phyloP scores from a whole-genome alignment of 2,888 invertebrate species.

The Brachypalpus laphriformis region DNA sequence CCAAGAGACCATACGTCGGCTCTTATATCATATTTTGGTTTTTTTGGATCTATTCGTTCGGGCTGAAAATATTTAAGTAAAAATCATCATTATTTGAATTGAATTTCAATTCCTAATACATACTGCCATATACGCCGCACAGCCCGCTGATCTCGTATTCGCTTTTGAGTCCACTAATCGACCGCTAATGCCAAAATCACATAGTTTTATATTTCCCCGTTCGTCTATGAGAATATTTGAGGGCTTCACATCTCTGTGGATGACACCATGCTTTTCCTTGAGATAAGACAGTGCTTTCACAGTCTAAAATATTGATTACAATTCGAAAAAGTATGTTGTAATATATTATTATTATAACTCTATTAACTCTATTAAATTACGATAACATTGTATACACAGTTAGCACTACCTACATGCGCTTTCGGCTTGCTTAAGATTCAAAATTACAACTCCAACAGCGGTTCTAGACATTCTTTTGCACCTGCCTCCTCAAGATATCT shows the following conservation, averaged over 20 bases:
- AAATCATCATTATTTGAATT: not conserved
- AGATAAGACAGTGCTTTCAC: constrained; percentile 98
- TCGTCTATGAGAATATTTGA: constrained; percentile 98
- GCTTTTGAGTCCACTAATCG: constrained; percentile 99
- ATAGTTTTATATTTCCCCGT: constrained; percentile 97
- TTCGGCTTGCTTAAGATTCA: no score
- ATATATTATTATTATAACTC: no score
- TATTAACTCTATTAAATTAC: no score
- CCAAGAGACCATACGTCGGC: constrained; percentile 99
- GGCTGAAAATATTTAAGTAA: constrained; percentile 86
- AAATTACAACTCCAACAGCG: no score
- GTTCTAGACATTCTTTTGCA: no score
- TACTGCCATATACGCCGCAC: constrained; percentile 99
- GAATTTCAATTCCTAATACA: constrained; percentile 80
- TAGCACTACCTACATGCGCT: no score
- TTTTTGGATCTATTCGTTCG: constrained; percentile 96
- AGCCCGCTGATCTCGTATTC: constrained; percentile 97
- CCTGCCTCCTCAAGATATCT: no score
- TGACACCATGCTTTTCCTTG: constrained; percentile 98
- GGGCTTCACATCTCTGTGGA: constrained; percentile 99
- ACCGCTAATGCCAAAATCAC: constrained; percentile 99
- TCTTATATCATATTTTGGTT: constrained; percentile 98
- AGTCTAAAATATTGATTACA: constrained; percentile 85
- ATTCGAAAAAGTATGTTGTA: constrained; percentile 19
- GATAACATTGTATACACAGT: no score